Base-by-base conservation (phyloP, 2,113 vertebrate genomes). In the Collichthys lucidus region DNA sequence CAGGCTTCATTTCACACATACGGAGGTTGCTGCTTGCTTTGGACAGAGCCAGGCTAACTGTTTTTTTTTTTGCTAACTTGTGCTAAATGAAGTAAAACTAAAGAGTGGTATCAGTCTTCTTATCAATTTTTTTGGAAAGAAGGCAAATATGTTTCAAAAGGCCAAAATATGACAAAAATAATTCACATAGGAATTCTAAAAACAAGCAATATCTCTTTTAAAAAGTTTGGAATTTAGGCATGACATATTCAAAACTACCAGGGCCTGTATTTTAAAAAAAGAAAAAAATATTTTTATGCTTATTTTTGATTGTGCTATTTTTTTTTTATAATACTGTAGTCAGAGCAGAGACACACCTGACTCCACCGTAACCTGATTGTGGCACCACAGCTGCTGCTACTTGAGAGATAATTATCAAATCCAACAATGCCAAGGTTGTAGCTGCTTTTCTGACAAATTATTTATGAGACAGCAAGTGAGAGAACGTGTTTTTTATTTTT, bases 331-430 rank as follows among this genome's bases (percentile, higher is more conserved):
- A 40, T 40, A 40, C 35, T 40, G 35, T 8, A 40, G 35, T 40
- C 5, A 29, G 11, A 64, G n/a, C 31, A 31, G 9, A 4, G 46
- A 15, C 63, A 11, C 78, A 52, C 69, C 69, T 62, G 70, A 79
- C 46, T 46, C 42, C 40, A 24, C 72, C 40, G 46, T 22, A 60
- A 53, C 40, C 44, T 77, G 46, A 64, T 60, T 44, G 52, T 16
- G 47, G 35, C 53, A n/a, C 59, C 46, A 31, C 80, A 86, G 77
- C 68, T 81, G 84, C 70, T 78, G 57, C 46, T 29, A 76, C 35
- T 56, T 73, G 16, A 53, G 62, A 69, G 52, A 69, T 70, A 56
- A 64, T 69, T 19, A 76, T 71, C 44, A 26, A 63, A 70, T 47
- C 46, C 4, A 22, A 69, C 20, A 69, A 74, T 15, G n/a, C 49